Conservation (phyloP, 2,113 vertebrate species). For the Otis tarda region DNA sequence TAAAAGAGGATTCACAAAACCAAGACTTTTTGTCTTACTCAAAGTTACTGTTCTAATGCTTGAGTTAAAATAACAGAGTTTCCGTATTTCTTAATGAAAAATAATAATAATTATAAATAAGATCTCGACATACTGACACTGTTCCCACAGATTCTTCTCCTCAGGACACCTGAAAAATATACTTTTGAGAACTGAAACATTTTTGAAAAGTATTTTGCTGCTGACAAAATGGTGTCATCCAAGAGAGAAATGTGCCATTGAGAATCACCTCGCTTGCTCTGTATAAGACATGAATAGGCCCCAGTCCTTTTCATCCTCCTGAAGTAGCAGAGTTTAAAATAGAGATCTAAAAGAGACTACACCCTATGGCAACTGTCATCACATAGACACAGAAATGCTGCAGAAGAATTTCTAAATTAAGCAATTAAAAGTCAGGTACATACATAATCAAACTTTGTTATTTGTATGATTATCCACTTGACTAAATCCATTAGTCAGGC, state of each 20-base stretch:
- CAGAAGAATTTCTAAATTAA: neutral
- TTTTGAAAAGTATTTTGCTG: neutral
- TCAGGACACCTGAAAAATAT: neutral
- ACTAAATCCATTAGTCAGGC: neutral
- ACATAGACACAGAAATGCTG: neutral
- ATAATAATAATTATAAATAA: neutral
- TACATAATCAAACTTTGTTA: neutral
- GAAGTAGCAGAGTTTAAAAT: neutral
- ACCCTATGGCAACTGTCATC: rapidly evolving
- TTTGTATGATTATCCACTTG: neutral
- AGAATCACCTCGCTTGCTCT: rapidly evolving
- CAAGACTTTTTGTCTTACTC: neutral
- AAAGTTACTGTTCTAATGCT: neutral
- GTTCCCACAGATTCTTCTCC: neutral
- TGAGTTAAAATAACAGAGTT: neutral
- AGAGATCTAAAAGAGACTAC: neutral
- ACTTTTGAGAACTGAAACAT: neutral
- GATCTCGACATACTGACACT: neutral
- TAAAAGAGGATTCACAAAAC: neutral
- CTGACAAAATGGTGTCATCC: neutral
- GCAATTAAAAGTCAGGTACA: neutral
- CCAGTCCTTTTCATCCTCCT: rapidly evolving
- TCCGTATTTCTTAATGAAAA: neutral
- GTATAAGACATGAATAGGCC: neutral
- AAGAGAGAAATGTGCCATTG: neutral